A percentile compares a stretch with the other conserved stretches of the same genome.
phyloP scores from a whole-genome alignment of 2,888 invertebrate genomes.

The Empis stercorea region DNA sequence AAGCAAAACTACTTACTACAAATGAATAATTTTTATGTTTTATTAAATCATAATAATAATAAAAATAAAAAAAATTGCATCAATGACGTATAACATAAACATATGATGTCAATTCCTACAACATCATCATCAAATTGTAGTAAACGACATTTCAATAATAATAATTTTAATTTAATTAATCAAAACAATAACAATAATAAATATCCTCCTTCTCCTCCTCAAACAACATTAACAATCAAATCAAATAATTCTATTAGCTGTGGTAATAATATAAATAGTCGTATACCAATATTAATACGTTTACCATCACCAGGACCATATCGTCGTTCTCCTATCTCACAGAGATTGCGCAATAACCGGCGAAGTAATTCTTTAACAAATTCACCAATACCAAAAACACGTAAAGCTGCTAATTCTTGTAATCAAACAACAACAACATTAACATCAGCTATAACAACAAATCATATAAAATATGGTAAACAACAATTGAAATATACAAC shows the following conservation, averaged over 20 bases:
- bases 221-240: too few species aligned
- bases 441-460: not conserved
- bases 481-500: too few species aligned
- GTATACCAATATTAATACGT: constrained; percentile 10
- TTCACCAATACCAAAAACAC: not conserved
- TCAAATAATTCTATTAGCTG: too few species aligned
- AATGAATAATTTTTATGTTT: too few species aligned
- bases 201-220: too few species aligned
- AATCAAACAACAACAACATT: too few species aligned
- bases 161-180: too few species aligned
- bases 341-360: constrained; percentile 50
- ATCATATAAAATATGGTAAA: not conserved
- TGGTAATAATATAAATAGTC: not conserved
- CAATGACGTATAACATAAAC: constrained; percentile 2
- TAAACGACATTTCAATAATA: constrained; percentile 8
- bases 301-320: constrained; percentile 32
- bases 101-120: constrained; percentile 8
- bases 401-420: not conserved
- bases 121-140: constrained; percentile 9
- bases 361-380: constrained; percentile 10
- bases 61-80: not conserved
- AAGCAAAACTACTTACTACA: too few species aligned
- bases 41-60: too few species aligned
- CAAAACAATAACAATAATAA: too few species aligned
- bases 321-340: constrained; percentile 46